Evolutionary conservation across 2,888 invertebrate species (phyloP).

Genomic region (Lordiphosa fenestrarum): DNA sequence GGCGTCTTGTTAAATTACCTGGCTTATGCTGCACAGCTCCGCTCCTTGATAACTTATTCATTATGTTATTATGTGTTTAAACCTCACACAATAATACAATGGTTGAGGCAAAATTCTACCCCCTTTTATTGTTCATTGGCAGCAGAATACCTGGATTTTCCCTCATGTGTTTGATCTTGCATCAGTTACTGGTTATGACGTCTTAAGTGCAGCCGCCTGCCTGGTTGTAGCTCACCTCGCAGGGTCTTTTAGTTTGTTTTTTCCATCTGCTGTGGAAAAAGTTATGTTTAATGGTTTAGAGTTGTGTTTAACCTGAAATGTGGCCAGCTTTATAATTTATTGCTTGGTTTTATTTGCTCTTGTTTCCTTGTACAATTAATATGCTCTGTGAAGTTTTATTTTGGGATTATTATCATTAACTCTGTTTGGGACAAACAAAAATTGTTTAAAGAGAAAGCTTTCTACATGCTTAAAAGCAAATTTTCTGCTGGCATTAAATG

Average conservation of each 20-base stretch:
- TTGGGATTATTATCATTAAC: constrained; percentile 21
- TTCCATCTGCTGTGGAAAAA: constrained; percentile 44
- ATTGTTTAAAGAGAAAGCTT: neutral
- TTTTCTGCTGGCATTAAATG: constrained; percentile 14
- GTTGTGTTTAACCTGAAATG: constrained; percentile 23
- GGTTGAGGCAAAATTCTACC: constrained; percentile 29
- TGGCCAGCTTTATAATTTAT: constrained; percentile 47
- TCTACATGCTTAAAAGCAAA: constrained; percentile 11
- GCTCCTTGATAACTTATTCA: constrained; percentile 52
- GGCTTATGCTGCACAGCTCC: neutral
- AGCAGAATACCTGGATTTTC: constrained; percentile 15
- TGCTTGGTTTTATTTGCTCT: constrained; percentile 6
- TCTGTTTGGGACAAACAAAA: neutral
- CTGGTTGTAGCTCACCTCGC: constrained; percentile 44
- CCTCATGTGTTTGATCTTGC: constrained; percentile 37
- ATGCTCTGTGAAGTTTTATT: constrained; percentile 7
- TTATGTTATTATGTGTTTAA: constrained; percentile 74
- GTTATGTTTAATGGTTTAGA: constrained; percentile 64
- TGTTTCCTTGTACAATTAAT: constrained; percentile 3
- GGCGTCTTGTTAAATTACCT: constrained; percentile 57
- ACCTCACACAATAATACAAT: constrained; percentile 45
- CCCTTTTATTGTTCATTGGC: constrained; percentile 65
- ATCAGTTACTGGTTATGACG: constrained; percentile 48
- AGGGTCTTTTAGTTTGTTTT: constrained; percentile 10
- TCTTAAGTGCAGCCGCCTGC: constrained; percentile 61